Conservation (phyloP, 2,888 invertebrate species). For the Rhopalosiphum nymphaeae region DNA sequence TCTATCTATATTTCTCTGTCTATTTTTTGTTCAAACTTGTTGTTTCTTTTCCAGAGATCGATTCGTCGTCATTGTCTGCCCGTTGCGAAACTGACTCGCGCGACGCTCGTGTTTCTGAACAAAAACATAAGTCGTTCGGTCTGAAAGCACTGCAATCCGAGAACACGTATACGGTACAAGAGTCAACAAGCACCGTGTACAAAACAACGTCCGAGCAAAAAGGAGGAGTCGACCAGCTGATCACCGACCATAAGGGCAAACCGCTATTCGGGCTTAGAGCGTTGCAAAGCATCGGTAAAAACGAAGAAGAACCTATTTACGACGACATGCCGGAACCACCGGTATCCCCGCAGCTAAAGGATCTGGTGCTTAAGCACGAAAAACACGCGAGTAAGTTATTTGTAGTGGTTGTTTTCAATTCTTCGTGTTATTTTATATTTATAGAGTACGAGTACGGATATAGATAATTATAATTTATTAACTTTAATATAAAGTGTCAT, state of each 20-base stretch:
- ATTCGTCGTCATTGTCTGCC: not conserved
- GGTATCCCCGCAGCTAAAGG: conserved; percentile 68
- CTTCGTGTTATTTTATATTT: not conserved
- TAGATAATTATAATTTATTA: not conserved
- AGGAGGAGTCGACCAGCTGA: conserved; percentile 68
- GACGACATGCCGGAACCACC: conserved; percentile 68
- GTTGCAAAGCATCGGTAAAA: conserved; percentile 68
- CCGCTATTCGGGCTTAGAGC: conserved; percentile 71
- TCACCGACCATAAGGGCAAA: conserved; percentile 69
- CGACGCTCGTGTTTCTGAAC: conserved; percentile 67
- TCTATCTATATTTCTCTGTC: not conserved
- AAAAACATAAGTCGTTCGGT: conserved; percentile 70
- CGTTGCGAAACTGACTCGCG: not conserved
- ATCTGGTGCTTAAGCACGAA: conserved; percentile 69
- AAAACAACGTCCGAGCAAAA: conserved; percentile 42
- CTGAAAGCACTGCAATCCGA: conserved; percentile 70
- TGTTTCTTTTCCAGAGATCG: not conserved
- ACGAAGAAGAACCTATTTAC: conserved; percentile 64
- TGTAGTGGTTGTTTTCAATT: not conserved
- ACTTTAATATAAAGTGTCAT: not conserved
- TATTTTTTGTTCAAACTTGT: not conserved
- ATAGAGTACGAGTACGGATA: not conserved
- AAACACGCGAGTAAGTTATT: conserved; percentile 68
- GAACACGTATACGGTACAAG: conserved; percentile 4
- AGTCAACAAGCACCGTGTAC: not conserved